Percentiles rank a stretch among this genome's conserved stretches.
Conservation (phyloP, 2,113 vertebrate genomes). For the Hippotragus niger region DNA sequence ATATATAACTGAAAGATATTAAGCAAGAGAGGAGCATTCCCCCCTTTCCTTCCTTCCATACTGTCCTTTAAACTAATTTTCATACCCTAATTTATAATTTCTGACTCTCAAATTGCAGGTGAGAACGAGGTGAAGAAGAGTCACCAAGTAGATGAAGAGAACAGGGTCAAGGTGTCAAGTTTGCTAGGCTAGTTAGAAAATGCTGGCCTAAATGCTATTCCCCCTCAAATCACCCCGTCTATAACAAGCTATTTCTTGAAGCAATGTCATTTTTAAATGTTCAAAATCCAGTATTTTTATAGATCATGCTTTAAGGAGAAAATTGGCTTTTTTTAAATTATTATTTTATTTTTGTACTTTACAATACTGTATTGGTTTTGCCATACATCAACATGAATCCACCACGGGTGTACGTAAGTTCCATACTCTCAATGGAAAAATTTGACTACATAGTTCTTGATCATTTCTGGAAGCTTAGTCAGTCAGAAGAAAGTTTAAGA, state of each 20-base stretch:
- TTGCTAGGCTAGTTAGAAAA: neutral
- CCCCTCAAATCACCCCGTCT: neutral
- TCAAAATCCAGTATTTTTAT: neutral
- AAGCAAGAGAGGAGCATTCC: neutral
- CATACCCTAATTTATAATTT: neutral
- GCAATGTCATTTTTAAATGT: neutral
- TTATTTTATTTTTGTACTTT: no score
- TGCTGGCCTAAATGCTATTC: neutral
- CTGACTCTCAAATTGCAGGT: neutral
- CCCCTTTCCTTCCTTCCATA: neutral
- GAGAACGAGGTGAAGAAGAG: neutral
- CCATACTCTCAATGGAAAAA: neutral
- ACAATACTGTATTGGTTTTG: no score
- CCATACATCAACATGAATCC: no score
- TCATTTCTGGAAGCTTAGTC: neutral
- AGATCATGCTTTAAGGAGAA: neutral
- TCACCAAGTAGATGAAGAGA: neutral
- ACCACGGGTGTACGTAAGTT: no score
- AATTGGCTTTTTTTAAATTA: neutral
- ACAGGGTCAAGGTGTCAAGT: neutral
- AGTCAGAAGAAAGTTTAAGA: conserved; percentile 40
- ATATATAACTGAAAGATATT: neutral
- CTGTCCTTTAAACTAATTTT: neutral
- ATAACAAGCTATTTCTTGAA: neutral
- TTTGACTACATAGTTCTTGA: neutral